A percentile compares a stretch with the other conserved stretches of the same genome.
Evolutionary conservation across 2,797 vertebrate genomes (phyloP).

Genomic region (Geotrypetes seraphini): DNA sequence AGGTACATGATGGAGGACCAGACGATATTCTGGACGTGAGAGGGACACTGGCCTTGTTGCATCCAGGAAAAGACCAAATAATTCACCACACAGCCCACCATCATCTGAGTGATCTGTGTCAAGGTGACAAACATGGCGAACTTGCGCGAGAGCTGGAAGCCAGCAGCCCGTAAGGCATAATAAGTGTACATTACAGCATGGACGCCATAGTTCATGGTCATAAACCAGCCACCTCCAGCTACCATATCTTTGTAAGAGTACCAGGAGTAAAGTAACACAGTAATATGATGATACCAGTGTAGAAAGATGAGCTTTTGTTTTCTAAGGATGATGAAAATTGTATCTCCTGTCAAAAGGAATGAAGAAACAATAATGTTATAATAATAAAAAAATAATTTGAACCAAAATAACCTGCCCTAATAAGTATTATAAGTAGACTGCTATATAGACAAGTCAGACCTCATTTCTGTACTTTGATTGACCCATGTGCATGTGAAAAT

Average conservation of each 20-base stretch:
- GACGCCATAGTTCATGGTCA: slow-evolving; percentile 98
- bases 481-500: no score
- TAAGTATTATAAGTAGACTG: slow-evolving; percentile 8
- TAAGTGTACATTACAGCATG: slow-evolving; percentile 98
- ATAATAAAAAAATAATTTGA: not conserved
- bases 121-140: slow-evolving; percentile 98
- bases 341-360: slow-evolving; percentile 70
- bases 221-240: slow-evolving; percentile 96
- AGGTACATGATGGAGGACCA: slow-evolving; percentile 99
- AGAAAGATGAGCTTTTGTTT: slow-evolving; percentile 98
- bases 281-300: slow-evolving; percentile 98
- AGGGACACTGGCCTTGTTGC: slow-evolving; percentile 91
- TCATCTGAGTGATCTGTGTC: slow-evolving; percentile 96
- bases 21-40: slow-evolving; percentile 92
- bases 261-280: slow-evolving; percentile 96
- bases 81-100: slow-evolving; percentile 91
- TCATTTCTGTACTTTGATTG: no score
- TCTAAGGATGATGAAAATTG: slow-evolving; percentile 92
- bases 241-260: slow-evolving; percentile 99
- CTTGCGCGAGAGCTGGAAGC: slow-evolving; percentile 89
- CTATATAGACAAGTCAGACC: no score
- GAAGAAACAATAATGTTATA: not conserved
- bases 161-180: slow-evolving; percentile 85
- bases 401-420: no score
- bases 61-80: slow-evolving; percentile 97